Percentiles rank a stretch among this genome's conserved stretches.
phyloP scores from a whole-genome alignment of 2,888 invertebrate species.

The Ormyrus labotus region DNA sequence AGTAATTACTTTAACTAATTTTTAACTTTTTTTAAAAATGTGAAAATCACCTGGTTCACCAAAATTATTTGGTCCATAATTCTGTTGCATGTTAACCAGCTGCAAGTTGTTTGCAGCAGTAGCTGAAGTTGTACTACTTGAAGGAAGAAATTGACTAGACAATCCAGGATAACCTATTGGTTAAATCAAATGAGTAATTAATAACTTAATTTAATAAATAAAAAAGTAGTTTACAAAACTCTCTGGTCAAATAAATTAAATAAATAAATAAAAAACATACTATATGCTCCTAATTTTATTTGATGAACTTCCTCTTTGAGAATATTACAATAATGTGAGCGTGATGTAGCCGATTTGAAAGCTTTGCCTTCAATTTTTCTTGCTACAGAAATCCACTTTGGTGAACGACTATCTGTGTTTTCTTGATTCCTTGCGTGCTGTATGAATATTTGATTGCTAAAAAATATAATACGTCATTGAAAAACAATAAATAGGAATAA shows the following conservation, averaged over 20 bases:
- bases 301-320: constrained; percentile 55
- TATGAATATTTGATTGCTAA: constrained; percentile 26
- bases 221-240: neutral
- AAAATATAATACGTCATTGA: too few species aligned
- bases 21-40: neutral
- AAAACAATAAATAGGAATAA: too few species aligned
- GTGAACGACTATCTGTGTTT: constrained; percentile 46
- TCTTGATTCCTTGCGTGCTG: constrained; percentile 37
- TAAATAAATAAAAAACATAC: constrained; percentile 20
- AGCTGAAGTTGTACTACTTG: constrained; percentile 56
- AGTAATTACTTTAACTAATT: neutral
- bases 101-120: constrained; percentile 51
- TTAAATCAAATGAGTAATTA: constrained; percentile 1
- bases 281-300: constrained; percentile 50
- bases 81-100: constrained; percentile 53
- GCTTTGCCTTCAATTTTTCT: constrained; percentile 53
- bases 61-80: constrained; percentile 54
- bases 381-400: constrained; percentile 50
- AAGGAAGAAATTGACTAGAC: constrained; percentile 56
- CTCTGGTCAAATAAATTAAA: neutral
- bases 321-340: constrained; percentile 49
- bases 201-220: neutral
- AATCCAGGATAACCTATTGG: constrained; percentile 42
- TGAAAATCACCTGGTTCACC: constrained; percentile 52
- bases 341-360: constrained; percentile 50